These are phyloP conservation scores for Mimachlamys varia DNA, from an alignment of 2,888 invertebrate species.

Conservation along the genomic window DNA sequence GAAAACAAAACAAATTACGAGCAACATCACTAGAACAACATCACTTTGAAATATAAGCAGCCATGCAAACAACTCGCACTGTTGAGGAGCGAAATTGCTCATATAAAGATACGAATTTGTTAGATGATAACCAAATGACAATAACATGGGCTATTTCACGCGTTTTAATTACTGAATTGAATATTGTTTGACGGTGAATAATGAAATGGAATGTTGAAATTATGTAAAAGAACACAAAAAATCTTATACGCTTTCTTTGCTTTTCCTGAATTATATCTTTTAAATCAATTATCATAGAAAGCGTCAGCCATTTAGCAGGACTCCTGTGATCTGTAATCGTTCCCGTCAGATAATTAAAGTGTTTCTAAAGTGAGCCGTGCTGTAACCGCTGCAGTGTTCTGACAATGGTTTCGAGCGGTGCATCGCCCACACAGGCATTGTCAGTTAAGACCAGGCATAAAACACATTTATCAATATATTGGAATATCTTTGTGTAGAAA, in stretches of 20 bases:
- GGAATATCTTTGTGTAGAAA: background rate
- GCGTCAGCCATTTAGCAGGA: background rate
- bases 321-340: background rate
- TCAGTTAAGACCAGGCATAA: too few relatives aligned
- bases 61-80: too few relatives aligned
- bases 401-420: slow-evolving; percentile 15
- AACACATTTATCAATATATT: background rate
- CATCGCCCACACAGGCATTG: background rate
- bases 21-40: too few relatives aligned
- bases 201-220: background rate
- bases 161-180: too few relatives aligned
- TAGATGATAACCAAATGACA: too few relatives aligned
- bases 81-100: too few relatives aligned
- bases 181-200: background rate
- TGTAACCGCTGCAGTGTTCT: background rate
- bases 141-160: too few relatives aligned
- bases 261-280: background rate
- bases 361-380: background rate
- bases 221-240: too few relatives aligned
- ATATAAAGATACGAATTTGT: too few relatives aligned
- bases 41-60: too few relatives aligned
- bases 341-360: background rate
- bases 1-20: too few relatives aligned
- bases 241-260: too few relatives aligned
- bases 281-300: background rate